These are phyloP conservation scores for Tapera naevia DNA, from an alignment of 2,797 vertebrate species.

Conservation along the genomic window DNA sequence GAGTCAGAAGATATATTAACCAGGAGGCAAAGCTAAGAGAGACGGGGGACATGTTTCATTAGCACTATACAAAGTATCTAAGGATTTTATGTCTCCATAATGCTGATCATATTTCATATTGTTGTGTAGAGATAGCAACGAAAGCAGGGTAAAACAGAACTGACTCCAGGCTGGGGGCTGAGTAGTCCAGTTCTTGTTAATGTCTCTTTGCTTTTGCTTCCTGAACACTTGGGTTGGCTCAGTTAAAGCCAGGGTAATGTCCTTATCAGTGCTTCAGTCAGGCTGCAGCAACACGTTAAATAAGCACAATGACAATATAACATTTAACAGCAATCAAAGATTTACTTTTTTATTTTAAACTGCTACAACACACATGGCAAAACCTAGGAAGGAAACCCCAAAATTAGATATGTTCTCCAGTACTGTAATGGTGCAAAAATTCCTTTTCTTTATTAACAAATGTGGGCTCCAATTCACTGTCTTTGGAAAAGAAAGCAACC, in stretches of 20 bases:
- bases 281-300: rapidly evolving
- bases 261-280: background rate
- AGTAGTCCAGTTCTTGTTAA: background rate
- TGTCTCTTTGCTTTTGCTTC: background rate
- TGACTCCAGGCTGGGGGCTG: background rate
- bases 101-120: background rate
- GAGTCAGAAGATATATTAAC: background rate
- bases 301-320: background rate
- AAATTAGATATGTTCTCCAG: background rate
- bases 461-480: background rate
- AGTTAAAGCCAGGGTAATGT: background rate
- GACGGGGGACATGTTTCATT: background rate
- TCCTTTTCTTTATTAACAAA: background rate
- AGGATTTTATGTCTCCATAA: background rate
- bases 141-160: background rate
- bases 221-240: background rate
- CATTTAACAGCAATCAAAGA: background rate
- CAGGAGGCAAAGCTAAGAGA: background rate
- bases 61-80: background rate
- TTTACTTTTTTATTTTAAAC: background rate
- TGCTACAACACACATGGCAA: background rate
- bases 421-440: background rate
- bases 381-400: background rate
- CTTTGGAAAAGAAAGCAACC: background rate
- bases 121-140: background rate